phyloP scores from a whole-genome alignment of 1,140 invertebrate species.

The Monomorium pharaonis region DNA sequence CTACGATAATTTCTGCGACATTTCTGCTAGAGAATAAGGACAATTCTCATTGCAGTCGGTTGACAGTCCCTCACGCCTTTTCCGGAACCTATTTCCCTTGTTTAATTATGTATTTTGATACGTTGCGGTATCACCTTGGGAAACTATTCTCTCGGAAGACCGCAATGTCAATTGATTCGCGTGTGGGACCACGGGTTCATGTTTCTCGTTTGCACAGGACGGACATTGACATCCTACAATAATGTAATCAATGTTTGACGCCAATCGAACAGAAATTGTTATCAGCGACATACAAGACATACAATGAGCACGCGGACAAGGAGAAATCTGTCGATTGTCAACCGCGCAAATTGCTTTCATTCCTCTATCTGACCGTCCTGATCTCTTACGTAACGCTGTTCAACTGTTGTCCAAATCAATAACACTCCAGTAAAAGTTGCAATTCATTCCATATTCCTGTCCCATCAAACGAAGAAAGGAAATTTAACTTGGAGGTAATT shows the following conservation, averaged over 20 bases:
- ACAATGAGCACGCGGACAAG: not conserved
- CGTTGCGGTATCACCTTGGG: not conserved
- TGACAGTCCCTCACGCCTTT: not conserved
- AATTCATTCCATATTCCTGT: not conserved
- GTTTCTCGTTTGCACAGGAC: not conserved
- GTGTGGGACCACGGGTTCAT: not conserved
- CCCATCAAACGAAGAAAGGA: not conserved
- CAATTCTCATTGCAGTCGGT: not conserved
- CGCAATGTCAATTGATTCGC: not conserved
- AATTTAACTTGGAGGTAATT: not conserved
- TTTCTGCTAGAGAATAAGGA: not conserved
- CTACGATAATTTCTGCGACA: not conserved
- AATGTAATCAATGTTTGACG: not conserved
- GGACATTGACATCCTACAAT: constrained; percentile 23
- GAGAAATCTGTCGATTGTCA: constrained; percentile 5
- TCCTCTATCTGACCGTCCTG: constrained; percentile 8
- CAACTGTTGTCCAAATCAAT: not conserved
- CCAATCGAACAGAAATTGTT: not conserved
- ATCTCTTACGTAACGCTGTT: constrained; percentile 24
- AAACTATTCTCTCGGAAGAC: not conserved
- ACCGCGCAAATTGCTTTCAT: constrained; percentile 20
- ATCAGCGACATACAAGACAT: constrained; percentile 13
- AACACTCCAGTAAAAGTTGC: not conserved
- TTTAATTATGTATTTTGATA: constrained; percentile 19
- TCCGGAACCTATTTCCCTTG: not conserved